Evolutionary conservation across 2,888 invertebrate genomes (phyloP).

Genomic region (Dryobota labecula): DNA sequence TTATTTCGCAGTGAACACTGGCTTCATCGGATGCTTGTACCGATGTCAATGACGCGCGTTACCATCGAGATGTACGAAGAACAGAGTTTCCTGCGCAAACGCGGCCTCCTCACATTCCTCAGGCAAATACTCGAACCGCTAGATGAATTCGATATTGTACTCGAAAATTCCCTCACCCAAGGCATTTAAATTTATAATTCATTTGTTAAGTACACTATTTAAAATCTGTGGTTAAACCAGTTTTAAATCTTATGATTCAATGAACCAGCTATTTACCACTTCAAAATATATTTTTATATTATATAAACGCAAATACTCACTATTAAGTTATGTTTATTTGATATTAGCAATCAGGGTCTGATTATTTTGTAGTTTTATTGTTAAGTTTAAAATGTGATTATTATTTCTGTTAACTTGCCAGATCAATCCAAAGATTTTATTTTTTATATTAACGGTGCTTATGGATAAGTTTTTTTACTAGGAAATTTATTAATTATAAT

Average conservation of each 20-base stretch:
- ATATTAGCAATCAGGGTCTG: constrained; percentile 79
- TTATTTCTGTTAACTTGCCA: constrained; percentile 81
- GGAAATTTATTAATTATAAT: constrained; percentile 41
- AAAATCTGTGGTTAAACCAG: constrained; percentile 46
- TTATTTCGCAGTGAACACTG: constrained; percentile 93
- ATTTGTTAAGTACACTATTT: constrained; percentile 21
- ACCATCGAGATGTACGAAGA: constrained; percentile 99
- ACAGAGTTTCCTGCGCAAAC: constrained; percentile 97
- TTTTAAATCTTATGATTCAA: constrained; percentile 36
- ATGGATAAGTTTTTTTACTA: constrained; percentile 61
- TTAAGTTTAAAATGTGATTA: constrained; percentile 79
- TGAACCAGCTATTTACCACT: constrained; percentile 49
- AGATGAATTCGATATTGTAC: constrained; percentile 96
- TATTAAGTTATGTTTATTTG: constrained; percentile 69
- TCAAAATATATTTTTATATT: constrained; percentile 47
- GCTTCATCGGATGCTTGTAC: constrained; percentile 97
- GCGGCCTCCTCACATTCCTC: constrained; percentile 96
- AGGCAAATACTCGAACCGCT: constrained; percentile 97
- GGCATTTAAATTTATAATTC: constrained; percentile 79
- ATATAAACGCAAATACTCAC: constrained; percentile 71
- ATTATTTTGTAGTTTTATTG: constrained; percentile 73
- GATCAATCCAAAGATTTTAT: constrained; percentile 84
- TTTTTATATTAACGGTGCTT: constrained; percentile 75
- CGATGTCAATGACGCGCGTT: constrained; percentile 96
- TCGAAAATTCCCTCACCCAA: constrained; percentile 96